Percentiles rank a stretch among this genome's conserved stretches.
phyloP scores from a whole-genome alignment of 1,140 invertebrate genomes.

The Apis dorsata region DNA sequence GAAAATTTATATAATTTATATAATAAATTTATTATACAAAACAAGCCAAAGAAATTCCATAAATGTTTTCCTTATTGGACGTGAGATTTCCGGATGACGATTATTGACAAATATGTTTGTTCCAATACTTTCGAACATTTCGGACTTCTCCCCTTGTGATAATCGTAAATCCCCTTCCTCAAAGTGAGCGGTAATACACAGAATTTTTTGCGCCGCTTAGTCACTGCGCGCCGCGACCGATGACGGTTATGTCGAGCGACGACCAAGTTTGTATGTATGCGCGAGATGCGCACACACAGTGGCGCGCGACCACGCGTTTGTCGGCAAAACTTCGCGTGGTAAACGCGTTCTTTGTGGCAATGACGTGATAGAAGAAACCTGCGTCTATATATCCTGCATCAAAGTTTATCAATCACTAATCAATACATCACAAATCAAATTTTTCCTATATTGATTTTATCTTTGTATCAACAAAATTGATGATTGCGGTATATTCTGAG shows the following conservation, averaged over 20 bases:
- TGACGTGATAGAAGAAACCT: background rate
- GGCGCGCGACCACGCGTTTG: constrained; percentile 1
- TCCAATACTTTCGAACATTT: constrained; percentile 22
- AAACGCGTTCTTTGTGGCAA: background rate
- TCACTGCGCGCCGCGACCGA: constrained; percentile 53
- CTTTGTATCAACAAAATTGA: too few species aligned
- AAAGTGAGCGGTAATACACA: constrained; percentile 43
- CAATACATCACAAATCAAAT: background rate
- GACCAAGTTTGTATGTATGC: background rate
- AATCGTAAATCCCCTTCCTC: constrained; percentile 7
- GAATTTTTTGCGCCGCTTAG: constrained; percentile 65
- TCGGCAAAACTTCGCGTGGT: constrained; percentile 29
- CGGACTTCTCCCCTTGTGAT: background rate
- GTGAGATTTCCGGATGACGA: background rate
- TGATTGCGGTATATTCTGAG: too few species aligned
- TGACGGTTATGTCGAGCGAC: constrained; percentile 37
- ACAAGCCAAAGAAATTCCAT: background rate
- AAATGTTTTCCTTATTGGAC: background rate
- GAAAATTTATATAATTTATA: too few species aligned
- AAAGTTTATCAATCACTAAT: constrained; percentile 41
- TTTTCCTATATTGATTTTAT: background rate
- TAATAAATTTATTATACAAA: too few species aligned
- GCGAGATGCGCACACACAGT: background rate
- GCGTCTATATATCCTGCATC: constrained; percentile 39
- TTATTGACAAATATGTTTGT: constrained; percentile 44